Evolutionary conservation across 1,140 invertebrate species (phyloP).

Genomic region (Platorchestia sp.): DNA sequence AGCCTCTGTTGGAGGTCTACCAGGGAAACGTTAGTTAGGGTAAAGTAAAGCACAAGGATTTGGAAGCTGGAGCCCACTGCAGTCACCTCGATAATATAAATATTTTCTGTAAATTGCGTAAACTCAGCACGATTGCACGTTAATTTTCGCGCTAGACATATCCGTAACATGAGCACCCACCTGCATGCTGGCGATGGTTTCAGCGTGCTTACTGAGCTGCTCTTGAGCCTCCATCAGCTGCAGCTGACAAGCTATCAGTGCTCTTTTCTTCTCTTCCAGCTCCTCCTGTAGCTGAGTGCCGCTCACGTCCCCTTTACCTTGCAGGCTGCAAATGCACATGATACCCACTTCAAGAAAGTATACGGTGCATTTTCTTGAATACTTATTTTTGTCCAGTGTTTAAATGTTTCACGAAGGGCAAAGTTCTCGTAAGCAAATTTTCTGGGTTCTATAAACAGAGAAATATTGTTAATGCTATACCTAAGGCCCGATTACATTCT

Average conservation of each 20-base stretch:
- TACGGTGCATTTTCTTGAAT: background rate
- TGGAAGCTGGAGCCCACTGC: no score
- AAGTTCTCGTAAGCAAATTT: background rate
- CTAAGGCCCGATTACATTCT: background rate
- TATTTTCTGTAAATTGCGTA: no score
- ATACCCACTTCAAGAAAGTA: no score
- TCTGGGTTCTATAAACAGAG: background rate
- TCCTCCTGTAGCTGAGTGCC: constrained; percentile 45
- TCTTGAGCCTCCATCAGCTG: constrained; percentile 61
- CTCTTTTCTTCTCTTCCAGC: constrained; percentile 57
- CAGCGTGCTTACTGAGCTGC: constrained; percentile 58
- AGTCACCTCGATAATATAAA: no score
- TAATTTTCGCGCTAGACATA: no score
- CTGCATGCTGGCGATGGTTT: constrained; percentile 54
- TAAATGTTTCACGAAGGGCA: background rate
- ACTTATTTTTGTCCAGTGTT: background rate
- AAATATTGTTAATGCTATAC: background rate
- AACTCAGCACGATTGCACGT: no score
- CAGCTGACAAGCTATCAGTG: constrained; percentile 56
- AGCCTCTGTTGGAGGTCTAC: no score
- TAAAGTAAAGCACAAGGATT: no score
- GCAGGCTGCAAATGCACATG: background rate
- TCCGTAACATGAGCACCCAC: background rate
- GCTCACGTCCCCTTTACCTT: background rate
- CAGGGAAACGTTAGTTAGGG: no score